A percentile compares a stretch with the other conserved stretches of the same genome.
Evolutionary conservation across 1,140 invertebrate species (phyloP).

Genomic region (Aleiodes sp.): DNA sequence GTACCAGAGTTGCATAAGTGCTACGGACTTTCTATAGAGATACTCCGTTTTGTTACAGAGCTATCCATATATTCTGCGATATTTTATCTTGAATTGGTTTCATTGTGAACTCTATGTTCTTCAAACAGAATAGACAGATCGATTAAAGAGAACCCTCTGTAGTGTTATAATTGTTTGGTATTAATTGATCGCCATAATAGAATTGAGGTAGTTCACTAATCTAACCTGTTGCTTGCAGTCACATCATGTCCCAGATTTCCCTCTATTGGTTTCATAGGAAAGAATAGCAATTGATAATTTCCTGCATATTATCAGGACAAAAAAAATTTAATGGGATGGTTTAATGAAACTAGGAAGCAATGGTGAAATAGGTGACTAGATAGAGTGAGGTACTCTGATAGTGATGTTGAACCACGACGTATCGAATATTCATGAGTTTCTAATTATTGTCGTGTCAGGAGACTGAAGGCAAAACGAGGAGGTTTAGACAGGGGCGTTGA

Average conservation of each 20-base stretch:
- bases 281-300: neutral
- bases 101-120: too few relatives aligned
- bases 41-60: too few relatives aligned
- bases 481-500: neutral
- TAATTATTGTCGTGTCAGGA: neutral
- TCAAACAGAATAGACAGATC: too few relatives aligned
- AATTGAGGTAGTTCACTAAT: neutral
- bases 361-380: too few relatives aligned
- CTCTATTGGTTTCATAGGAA: neutral
- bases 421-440: neutral
- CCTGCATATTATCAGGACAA: neutral
- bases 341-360: conserved; percentile 3
- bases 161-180: neutral
- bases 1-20: too few relatives aligned
- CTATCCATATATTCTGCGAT: too few relatives aligned
- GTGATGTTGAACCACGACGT: neutral
- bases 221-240: neutral
- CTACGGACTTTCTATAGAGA: too few relatives aligned
- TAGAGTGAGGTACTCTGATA: neutral
- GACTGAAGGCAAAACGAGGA: neutral
- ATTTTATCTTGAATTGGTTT: too few relatives aligned
- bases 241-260: neutral
- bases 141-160: too few relatives aligned
- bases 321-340: neutral
- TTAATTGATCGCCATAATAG: neutral